Evolutionary conservation across 2,797 vertebrate genomes (phyloP), one percentile per base, ranked within the genome.

Genomic region (Oreochromis mossambicus): DNA sequence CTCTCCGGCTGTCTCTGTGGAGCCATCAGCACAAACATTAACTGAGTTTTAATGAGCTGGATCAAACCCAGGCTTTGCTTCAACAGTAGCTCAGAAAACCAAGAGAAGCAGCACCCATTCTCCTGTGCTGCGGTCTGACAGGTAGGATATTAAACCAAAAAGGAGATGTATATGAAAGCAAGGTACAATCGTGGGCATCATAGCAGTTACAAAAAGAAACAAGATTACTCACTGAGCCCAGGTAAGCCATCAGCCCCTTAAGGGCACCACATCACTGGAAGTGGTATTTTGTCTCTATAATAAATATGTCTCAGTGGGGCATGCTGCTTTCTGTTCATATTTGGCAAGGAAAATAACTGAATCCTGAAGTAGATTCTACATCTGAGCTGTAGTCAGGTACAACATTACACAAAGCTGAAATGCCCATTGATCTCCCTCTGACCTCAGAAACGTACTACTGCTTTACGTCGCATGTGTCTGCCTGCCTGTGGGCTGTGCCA

Each of bases 1-100:
- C 88, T 94, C 89, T 86, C 78, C 10, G 21, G 79, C 83, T 81
- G 93, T 93, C 93, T 92, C 92, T 78, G 87, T 6, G 89, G 94
- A 93, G 91, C 91, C 92, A 92, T 94, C 91, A 90, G 93, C 81
- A 50, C 91, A 92, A 93, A 94, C 93, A 94, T 93, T 93, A 94
- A 92, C 92, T 89, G 86, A 83, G 85, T 91, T 92, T 94, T 94
- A 95, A 95, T 95, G 91, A 95, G 93, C 93, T 94, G 93, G 95
- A 95, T 92, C 89, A 84, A 88, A 90, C 84, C 93, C 93, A 92
- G 83, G 52, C 79, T 83, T 50, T 48, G 86, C 86, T 89, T 89
- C 90, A 73, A 86, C 87, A 52, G 87, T 85, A 89, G 91, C 85
- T 86, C 79, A 50, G 80, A 82, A 89, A 84, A 90, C 86, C 26